Base-by-base conservation (phyloP, 2,888 invertebrate genomes). In the Zootermopsis nevadensis region DNA sequence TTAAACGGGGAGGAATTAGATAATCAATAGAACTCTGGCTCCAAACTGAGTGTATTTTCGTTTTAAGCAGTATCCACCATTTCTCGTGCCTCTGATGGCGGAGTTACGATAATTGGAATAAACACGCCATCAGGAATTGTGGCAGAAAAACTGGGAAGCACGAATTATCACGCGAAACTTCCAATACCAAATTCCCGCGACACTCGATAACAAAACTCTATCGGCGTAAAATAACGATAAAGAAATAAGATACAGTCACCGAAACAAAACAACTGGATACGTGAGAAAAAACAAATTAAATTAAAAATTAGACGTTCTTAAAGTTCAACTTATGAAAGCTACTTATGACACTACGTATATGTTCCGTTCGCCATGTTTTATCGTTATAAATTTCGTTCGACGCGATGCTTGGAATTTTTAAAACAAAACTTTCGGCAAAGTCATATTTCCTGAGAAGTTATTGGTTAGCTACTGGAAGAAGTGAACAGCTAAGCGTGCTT, bases 71-170 rank as follows among this genome's bases (percentile, higher is more conserved):
- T 33, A 30, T 7, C 33, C 4, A 24, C 69, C 27, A 30, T 31
- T 12, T 33, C 10, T 33, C 30, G 2, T 69, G 69, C 69, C 69
- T 31, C 15, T 6, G 69, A 60, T 27, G 60, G 2, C n/a, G 22
- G 33, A 66, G 66, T 66, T 66, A 66, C 66, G 66, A 31, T 69
- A 69, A 69, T 69, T 69, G 69, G 33, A 27, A 30, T 33, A 69
- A 33, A 31, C 69, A 69, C 69, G 69, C 33, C 24, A 69, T 2
- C 7, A 66, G 66, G 12, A 66, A 66, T 12, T 27, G 7, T 15
- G 60, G 27, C 4, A 7, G 7, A 69, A 33, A 33, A 24, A 4
- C 22, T 12, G 0, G 27, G 27, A 8, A 27, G 60, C n/a, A n/a
- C 7, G 27, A 15, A 66, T 10, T 69, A 31, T 69, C 15, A 69